These are phyloP conservation scores for Bimastos eiseni DNA, from an alignment of 2,888 invertebrate species.

Conservation along the genomic window DNA sequence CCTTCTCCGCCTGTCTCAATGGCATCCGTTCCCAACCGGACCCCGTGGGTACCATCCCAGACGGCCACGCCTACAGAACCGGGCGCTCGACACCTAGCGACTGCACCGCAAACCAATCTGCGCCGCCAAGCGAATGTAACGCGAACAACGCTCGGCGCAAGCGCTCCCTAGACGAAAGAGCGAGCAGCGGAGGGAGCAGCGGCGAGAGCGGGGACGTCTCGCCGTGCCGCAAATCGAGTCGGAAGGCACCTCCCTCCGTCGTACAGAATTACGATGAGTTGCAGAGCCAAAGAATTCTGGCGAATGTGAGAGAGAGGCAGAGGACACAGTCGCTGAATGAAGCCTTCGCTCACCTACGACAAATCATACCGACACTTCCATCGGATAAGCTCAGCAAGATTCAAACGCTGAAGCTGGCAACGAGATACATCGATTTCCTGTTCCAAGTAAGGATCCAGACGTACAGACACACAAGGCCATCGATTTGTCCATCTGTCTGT, in stretches of 20 bases:
- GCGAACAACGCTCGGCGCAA: neutral
- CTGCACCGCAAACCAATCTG: neutral
- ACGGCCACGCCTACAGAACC: neutral
- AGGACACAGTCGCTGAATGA: slow-evolving; percentile 67
- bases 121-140: neutral
- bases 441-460: slow-evolving; percentile 54
- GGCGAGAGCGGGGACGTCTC: slow-evolving; percentile 15
- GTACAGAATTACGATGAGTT: slow-evolving; percentile 70
- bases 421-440: slow-evolving; percentile 89
- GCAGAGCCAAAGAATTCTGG: slow-evolving; percentile 85
- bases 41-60: neutral
- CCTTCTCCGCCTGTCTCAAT: neutral
- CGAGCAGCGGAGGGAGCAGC: neutral
- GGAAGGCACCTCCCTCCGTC: neutral
- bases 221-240: neutral
- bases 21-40: neutral
- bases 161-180: neutral
- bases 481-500: no score
- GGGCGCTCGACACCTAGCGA: neutral
- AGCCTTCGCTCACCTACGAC: slow-evolving; percentile 88
- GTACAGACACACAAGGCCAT: neutral
- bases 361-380: slow-evolving; percentile 95
- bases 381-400: slow-evolving; percentile 98
- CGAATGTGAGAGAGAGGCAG: slow-evolving; percentile 80
- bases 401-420: slow-evolving; percentile 92